A percentile compares a stretch with the other conserved stretches of the same genome.
Conservation (phyloP, 2,888 invertebrate genomes). For the Pecten maximus region DNA sequence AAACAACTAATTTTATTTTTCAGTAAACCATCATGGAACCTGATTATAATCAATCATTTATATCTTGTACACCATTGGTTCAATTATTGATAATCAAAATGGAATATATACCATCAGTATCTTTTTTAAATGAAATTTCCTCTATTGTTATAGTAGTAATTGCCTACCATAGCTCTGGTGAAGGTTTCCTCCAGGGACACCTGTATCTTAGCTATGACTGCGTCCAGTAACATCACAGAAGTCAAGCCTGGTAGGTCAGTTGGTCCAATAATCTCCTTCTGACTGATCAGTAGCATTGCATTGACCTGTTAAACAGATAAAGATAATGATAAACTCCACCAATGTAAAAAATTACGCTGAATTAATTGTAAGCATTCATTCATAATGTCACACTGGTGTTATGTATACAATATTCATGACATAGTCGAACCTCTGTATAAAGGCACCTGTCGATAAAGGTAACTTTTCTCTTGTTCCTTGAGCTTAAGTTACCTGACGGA, state of each 20-base stretch:
- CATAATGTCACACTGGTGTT: too few relatives aligned
- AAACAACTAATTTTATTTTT: too few relatives aligned
- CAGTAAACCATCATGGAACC: too few relatives aligned
- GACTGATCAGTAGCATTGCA: slow-evolving; percentile 67
- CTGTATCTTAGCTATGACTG: slow-evolving; percentile 90
- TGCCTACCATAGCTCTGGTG: slow-evolving; percentile 82
- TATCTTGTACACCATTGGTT: too few relatives aligned
- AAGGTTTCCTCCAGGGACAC: slow-evolving; percentile 87
- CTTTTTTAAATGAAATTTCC: not conserved
- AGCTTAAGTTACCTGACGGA: not conserved
- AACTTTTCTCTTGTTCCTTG: not conserved
- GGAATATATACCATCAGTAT: not conserved
- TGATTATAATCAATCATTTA: too few relatives aligned
- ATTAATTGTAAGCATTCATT: too few relatives aligned
- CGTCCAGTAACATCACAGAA: slow-evolving; percentile 90
- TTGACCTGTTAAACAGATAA: slow-evolving; percentile 67
- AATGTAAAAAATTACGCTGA: too few relatives aligned
- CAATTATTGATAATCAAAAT: too few relatives aligned
- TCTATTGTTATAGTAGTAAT: not conserved
- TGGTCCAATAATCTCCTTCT: slow-evolving; percentile 68
- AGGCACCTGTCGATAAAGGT: too few relatives aligned
- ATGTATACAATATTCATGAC: too few relatives aligned
- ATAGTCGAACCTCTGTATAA: too few relatives aligned
- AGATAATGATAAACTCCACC: not conserved
- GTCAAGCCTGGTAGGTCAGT: slow-evolving; percentile 87